Evolutionary conservation across 1,140 invertebrate species (phyloP), one percentile per base, ranked within the genome.

Genomic region (Homalodisca vitripennis): DNA sequence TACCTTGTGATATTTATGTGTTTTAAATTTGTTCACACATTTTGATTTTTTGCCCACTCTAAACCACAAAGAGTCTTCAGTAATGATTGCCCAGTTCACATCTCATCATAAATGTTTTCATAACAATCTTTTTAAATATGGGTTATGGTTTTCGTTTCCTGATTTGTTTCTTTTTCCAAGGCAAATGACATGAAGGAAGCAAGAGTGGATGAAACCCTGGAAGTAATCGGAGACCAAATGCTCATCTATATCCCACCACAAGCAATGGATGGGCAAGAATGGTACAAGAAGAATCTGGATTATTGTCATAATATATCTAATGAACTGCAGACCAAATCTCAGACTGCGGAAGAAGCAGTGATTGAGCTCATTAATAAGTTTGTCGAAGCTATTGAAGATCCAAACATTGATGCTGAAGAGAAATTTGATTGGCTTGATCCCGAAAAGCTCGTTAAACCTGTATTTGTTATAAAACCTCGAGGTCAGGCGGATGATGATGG

Each of bases 181-280:
- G 84, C 91, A 0, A 83, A 85, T 51, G 90, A 94, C 73, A 87
- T 93, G 73, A 90, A 90, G 73, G 88, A 90, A 77, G 87, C 89
- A 60, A 84, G 89, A 72, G 86, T 93, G 29, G 88, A 92, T 74
- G 86, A 87, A 60, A 84, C 89, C 27, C 80, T 93, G 22, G 80
- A 85, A 30, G 85, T 84, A 0, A 89, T 94, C 74, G 78, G 84
- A 0, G 80, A 83, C 46, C 89, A 84, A 0, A 78, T 82, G 47
- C 79, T 94, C 20, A 84, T 92, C 20, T 85, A 88, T 75, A 77
- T 93, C 22, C 85, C 87, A 0, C 79, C 85, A 32, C 78, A 86
- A 69, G 85, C 92, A 0, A 83, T 90, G 69, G 82, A 82, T 63
- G 86, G 89, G 0, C 79, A 80, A 20, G 77, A 88, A 55, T 90